Evolutionary conservation across 2,797 vertebrate genomes (phyloP).

Genomic region (Myoxocephalus aenaeus): DNA sequence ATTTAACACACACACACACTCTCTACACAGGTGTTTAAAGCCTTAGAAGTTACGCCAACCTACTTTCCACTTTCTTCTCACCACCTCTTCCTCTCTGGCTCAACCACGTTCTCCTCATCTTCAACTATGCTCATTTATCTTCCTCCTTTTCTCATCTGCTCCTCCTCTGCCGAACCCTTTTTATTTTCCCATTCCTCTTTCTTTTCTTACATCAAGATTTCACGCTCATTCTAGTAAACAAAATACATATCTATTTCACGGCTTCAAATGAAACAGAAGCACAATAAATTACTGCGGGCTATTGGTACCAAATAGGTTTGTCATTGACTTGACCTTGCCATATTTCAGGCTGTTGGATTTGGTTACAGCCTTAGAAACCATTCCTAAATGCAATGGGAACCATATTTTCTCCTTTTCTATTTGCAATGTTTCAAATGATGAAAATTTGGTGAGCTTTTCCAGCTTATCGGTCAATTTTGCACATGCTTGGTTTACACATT

Average conservation of each 20-base stretch:
- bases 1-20: conserved; percentile 8
- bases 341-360: conserved; percentile 1
- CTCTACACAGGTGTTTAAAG: neutral
- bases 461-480: neutral
- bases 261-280: neutral
- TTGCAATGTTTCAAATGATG: neutral
- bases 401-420: neutral
- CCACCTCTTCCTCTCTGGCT: conserved; percentile 2
- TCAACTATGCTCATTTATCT: neutral
- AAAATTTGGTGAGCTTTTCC: neutral
- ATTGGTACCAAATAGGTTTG: conserved; percentile 2
- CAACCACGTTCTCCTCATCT: neutral
- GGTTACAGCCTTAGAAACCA: neutral
- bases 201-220: neutral
- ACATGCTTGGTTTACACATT: neutral
- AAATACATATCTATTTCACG: neutral
- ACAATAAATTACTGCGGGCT: neutral
- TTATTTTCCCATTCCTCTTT: neutral
- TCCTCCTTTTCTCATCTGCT: neutral
- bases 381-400: neutral
- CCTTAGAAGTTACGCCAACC: conserved; percentile 10
- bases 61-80: conserved; percentile 9
- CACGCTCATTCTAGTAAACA: neutral
- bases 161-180: neutral
- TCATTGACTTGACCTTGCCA: conserved; percentile 61